phyloP scores from a whole-genome alignment of 2,888 invertebrate genomes.

The Mythimna impura region DNA sequence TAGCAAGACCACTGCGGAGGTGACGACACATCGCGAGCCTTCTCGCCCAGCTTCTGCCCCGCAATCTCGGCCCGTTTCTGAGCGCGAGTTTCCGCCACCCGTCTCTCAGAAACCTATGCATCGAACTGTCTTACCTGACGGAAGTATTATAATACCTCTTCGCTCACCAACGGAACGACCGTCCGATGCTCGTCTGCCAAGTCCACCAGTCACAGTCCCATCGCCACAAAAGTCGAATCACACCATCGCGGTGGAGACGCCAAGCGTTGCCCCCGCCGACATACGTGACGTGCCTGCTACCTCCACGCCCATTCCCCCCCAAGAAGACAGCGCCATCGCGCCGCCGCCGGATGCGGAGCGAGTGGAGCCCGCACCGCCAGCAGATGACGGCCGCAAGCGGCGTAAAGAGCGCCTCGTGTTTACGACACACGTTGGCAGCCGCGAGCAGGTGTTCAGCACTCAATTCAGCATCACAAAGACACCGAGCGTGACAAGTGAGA shows the following conservation, averaged over 20 bases:
- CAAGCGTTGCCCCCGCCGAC: background rate
- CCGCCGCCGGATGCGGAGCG: slow-evolving; percentile 19
- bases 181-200: slow-evolving; percentile 56
- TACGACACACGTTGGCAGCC: slow-evolving; percentile 92
- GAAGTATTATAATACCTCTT: slow-evolving; percentile 90
- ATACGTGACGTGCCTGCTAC: background rate
- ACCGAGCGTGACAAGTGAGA: slow-evolving; percentile 91
- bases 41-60: slow-evolving; percentile 70
- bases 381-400: slow-evolving; percentile 64
- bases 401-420: slow-evolving; percentile 90
- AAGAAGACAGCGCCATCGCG: background rate
- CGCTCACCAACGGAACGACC: slow-evolving; percentile 85
- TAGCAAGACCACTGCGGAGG: slow-evolving; percentile 40
- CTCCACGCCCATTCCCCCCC: background rate
- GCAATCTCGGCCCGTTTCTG: slow-evolving; percentile 64
- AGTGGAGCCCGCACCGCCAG: slow-evolving; percentile 31
- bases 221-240: slow-evolving; percentile 3
- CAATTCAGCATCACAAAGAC: slow-evolving; percentile 92
- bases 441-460: slow-evolving; percentile 93
- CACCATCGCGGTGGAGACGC: slow-evolving; percentile 24
- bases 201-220: slow-evolving; percentile 24
- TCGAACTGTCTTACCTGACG: slow-evolving; percentile 88
- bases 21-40: slow-evolving; percentile 63
- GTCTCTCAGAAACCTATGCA: slow-evolving; percentile 79
- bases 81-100: slow-evolving; percentile 75